phyloP scores from a whole-genome alignment of 2,113 vertebrate genomes.

The Trichomycterus rosablanca region DNA sequence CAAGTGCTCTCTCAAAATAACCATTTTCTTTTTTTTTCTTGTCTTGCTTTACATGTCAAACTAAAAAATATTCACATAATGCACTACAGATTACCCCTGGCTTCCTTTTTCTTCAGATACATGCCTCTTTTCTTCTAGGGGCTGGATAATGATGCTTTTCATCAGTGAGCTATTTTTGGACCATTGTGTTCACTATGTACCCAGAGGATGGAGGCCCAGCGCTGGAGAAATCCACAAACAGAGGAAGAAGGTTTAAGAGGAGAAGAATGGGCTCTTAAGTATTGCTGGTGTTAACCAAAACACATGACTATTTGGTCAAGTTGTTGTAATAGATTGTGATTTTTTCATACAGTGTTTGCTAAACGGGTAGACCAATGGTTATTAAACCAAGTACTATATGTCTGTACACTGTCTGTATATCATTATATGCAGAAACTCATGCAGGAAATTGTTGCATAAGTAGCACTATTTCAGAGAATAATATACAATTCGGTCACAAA shows the following conservation, averaged over 20 bases:
- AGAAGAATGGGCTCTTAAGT: constrained; percentile 9
- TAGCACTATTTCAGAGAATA: too few species aligned
- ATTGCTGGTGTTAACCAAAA: constrained; percentile 1
- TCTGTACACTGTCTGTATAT: too few species aligned
- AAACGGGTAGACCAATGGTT: too few species aligned
- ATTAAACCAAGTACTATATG: too few species aligned
- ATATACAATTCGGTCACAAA: too few species aligned
- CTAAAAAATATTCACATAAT: too few species aligned
- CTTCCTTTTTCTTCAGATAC: neutral
- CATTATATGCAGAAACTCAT: too few species aligned
- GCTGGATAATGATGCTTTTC: constrained; percentile 33
- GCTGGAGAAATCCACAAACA: constrained; percentile 11
- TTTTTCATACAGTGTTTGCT: neutral
- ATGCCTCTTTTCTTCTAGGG: constrained; percentile 18
- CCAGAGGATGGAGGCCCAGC: constrained; percentile 21
- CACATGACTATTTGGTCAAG: neutral
- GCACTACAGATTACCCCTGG: neutral
- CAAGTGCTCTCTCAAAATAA: too few species aligned
- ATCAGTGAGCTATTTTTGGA: constrained; percentile 38
- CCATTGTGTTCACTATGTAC: constrained; percentile 30
- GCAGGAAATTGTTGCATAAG: too few species aligned
- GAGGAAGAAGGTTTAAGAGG: constrained; percentile 16
- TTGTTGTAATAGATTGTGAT: neutral
- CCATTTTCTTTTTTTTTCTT: too few species aligned
- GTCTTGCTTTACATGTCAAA: too few species aligned